A percentile compares a stretch with the other conserved stretches of the same genome.
phyloP scores from a whole-genome alignment of 1,140 invertebrate genomes.

The Drosophila tropicalis region DNA sequence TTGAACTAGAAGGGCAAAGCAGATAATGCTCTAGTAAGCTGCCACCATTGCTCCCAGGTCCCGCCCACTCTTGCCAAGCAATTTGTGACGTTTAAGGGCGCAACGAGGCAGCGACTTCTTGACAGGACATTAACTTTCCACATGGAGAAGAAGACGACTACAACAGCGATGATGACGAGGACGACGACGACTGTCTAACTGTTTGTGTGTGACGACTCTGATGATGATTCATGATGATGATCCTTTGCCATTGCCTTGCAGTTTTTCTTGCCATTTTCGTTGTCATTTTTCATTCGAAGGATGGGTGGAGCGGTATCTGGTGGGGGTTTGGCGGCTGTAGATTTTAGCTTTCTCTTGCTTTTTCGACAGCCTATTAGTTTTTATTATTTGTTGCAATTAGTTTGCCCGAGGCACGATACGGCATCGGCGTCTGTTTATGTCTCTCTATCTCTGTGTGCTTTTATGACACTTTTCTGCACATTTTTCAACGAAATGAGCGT shows the following conservation, averaged over 20 bases:
- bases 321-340: constrained; percentile 13
- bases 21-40: constrained; percentile 69
- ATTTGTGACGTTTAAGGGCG: constrained; percentile 78
- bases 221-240: constrained; percentile 81
- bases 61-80: constrained; percentile 39
- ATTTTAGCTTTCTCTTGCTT: constrained; percentile 30
- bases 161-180: too few species aligned
- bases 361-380: constrained; percentile 81
- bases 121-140: constrained; percentile 78
- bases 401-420: constrained; percentile 46
- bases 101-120: constrained; percentile 78
- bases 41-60: not conserved
- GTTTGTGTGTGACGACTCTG: constrained; percentile 63
- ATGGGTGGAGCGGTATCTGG: constrained; percentile 4
- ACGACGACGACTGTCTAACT: constrained; percentile 39
- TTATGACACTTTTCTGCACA: constrained; percentile 75
- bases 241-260: constrained; percentile 64
- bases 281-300: constrained; percentile 70
- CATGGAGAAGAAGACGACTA: constrained; percentile 43
- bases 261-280: constrained; percentile 53
- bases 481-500: constrained; percentile 75
- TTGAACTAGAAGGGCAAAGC: constrained; percentile 31
- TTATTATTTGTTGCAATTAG: constrained; percentile 81
- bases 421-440: constrained; percentile 14
- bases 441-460: constrained; percentile 38